phyloP scores from a whole-genome alignment of 2,113 vertebrate genomes.

The Pomatostomus ruficeps region DNA sequence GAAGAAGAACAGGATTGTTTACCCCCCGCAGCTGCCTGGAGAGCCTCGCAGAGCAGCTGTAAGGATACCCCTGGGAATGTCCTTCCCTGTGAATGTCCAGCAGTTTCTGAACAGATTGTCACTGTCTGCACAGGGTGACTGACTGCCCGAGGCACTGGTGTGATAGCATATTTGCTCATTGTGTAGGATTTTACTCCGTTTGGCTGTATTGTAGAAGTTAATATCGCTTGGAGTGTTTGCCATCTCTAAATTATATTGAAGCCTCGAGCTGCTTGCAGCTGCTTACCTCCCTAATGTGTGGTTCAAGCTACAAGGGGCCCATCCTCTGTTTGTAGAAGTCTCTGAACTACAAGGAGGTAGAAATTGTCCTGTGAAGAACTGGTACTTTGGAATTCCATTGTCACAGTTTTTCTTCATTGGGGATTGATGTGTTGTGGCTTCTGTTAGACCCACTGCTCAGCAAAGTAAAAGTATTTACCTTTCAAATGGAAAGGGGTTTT shows the following conservation, averaged over 20 bases:
- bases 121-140: neutral
- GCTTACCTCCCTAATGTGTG: neutral
- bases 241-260: neutral
- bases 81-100: neutral
- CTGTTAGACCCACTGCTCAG: neutral
- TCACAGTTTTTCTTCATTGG: neutral
- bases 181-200: neutral
- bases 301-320: neutral
- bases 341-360: neutral
- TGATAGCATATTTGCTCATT: neutral
- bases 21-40: conserved; percentile 84
- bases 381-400: neutral
- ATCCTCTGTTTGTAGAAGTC: neutral
- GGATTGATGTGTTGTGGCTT: neutral
- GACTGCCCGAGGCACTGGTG: neutral
- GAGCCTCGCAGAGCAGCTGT: conserved; percentile 89
- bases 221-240: neutral
- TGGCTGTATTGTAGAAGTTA: neutral
- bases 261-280: neutral
- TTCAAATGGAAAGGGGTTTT: neutral
- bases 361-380: neutral
- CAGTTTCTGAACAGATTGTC: neutral
- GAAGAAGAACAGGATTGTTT: conserved; percentile 80
- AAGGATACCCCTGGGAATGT: conserved; percentile 28
- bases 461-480: neutral